A percentile compares a stretch with the other conserved stretches of the same genome.
Conservation (phyloP, 2,888 invertebrate species). For the Tinea semifulvella region DNA sequence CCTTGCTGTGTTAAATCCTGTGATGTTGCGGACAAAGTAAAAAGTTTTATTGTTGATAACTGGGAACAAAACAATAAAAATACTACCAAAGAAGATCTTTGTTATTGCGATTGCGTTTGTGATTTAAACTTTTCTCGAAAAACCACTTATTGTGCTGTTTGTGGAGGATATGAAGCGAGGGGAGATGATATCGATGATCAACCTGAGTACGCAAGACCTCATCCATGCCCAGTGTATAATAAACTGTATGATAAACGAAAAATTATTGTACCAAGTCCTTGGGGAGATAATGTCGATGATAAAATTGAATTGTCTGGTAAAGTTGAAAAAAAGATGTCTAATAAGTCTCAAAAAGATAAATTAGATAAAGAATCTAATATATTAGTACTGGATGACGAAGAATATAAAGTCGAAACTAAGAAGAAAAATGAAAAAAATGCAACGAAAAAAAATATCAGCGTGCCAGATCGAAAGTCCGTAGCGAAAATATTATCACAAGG, state of each 20-base stretch:
- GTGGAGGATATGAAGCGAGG: slow-evolving; percentile 52
- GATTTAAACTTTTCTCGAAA: slow-evolving; percentile 43
- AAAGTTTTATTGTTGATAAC: slow-evolving; percentile 44
- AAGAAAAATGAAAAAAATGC: too few relatives aligned
- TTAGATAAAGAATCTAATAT: neutral
- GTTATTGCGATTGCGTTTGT: slow-evolving; percentile 55
- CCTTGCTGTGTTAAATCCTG: slow-evolving; percentile 49
- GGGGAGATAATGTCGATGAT: slow-evolving; percentile 29
- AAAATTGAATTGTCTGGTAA: neutral
- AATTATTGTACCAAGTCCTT: slow-evolving; percentile 38
- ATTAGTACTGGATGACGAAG: neutral
- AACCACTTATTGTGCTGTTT: slow-evolving; percentile 52
- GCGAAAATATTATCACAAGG: neutral
- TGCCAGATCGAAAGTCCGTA: too few relatives aligned
- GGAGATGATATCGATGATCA: slow-evolving; percentile 43
- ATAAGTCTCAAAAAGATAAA: neutral
- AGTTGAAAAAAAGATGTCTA: neutral
- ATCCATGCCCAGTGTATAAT: slow-evolving; percentile 55
- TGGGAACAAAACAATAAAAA: slow-evolving; percentile 28
- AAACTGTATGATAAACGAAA: slow-evolving; percentile 46
- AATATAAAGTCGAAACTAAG: neutral
- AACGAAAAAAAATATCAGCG: too few relatives aligned
- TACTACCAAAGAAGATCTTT: slow-evolving; percentile 25
- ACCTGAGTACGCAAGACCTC: slow-evolving; percentile 42
- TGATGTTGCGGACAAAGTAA: slow-evolving; percentile 43